Conservation (phyloP, 2,113 vertebrate species). For the Bufo gargarizans region DNA sequence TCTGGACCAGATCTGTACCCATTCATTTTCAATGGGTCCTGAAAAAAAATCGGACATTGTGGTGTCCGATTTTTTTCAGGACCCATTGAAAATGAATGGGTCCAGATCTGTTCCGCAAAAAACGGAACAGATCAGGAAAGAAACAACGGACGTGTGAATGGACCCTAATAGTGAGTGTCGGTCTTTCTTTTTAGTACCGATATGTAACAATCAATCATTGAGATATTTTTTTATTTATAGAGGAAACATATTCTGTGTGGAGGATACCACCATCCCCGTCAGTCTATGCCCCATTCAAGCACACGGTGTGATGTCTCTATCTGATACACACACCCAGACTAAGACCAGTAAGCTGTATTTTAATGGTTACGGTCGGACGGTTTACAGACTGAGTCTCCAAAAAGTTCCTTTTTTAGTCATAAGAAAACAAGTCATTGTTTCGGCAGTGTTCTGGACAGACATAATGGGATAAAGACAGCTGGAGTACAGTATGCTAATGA, state of each 20-base stretch:
- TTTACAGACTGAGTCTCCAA: conserved; percentile 13
- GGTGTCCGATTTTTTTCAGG: too few relatives aligned
- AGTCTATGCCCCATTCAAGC: not conserved
- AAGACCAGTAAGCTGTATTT: not conserved
- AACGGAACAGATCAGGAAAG: too few relatives aligned
- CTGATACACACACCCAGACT: not conserved
- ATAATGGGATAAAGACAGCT: conserved; percentile 45
- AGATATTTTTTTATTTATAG: too few relatives aligned
- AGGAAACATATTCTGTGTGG: not conserved
- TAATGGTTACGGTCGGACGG: conserved; percentile 7
- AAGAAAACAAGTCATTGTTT: conserved; percentile 27
- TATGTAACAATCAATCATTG: too few relatives aligned
- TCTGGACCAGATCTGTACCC: too few relatives aligned
- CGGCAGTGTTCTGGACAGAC: conserved; percentile 1
- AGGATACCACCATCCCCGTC: not conserved
- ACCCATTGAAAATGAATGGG: too few relatives aligned
- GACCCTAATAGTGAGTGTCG: too few relatives aligned
- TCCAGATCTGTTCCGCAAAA: too few relatives aligned
- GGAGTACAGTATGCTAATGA: conserved; percentile 57
- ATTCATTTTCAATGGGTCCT: too few relatives aligned
- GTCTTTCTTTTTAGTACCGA: too few relatives aligned
- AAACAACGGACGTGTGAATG: too few relatives aligned
- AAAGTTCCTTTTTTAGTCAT: conserved; percentile 36
- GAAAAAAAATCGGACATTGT: too few relatives aligned
- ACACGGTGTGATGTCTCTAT: not conserved